A percentile compares a stretch with the other conserved stretches of the same genome.
These are phyloP conservation scores for Jaculus jaculus DNA, from an alignment of 2,113 vertebrate species.

Conservation along the genomic window DNA sequence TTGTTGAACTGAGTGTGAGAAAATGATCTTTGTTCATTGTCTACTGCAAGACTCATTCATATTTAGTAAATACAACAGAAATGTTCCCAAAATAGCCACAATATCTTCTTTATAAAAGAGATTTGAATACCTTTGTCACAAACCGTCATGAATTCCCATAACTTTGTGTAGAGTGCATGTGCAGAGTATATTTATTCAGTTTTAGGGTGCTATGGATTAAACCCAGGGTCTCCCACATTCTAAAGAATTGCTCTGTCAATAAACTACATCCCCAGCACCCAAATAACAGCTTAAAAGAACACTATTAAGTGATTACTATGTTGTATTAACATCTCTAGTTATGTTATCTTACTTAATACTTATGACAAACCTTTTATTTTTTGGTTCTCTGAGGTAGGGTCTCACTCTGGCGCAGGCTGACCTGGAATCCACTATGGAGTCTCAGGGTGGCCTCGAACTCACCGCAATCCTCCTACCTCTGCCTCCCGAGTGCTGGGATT, in stretches of 20 bases:
- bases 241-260: background rate
- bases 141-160: constrained; percentile 26
- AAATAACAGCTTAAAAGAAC: constrained; percentile 31
- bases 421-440: too few relatives aligned
- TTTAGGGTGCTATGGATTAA: background rate
- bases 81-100: background rate
- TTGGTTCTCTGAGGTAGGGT: too few relatives aligned
- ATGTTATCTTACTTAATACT: background rate
- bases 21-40: constrained; percentile 40
- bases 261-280: background rate
- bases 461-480: too few relatives aligned
- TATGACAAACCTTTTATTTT: background rate
- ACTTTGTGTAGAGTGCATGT: background rate
- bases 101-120: background rate
- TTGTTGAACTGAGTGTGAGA: background rate
- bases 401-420: too few relatives aligned
- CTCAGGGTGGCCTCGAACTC: too few relatives aligned
- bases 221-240: background rate
- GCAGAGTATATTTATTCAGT: background rate
- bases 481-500: too few relatives aligned
- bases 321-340: background rate
- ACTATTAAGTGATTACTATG: background rate
- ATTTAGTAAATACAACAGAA: constrained; percentile 20
- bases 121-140: constrained; percentile 17
- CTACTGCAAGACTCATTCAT: background rate